Base-by-base conservation (phyloP, 1,140 invertebrate species). In the Diorhabda elongata region DNA sequence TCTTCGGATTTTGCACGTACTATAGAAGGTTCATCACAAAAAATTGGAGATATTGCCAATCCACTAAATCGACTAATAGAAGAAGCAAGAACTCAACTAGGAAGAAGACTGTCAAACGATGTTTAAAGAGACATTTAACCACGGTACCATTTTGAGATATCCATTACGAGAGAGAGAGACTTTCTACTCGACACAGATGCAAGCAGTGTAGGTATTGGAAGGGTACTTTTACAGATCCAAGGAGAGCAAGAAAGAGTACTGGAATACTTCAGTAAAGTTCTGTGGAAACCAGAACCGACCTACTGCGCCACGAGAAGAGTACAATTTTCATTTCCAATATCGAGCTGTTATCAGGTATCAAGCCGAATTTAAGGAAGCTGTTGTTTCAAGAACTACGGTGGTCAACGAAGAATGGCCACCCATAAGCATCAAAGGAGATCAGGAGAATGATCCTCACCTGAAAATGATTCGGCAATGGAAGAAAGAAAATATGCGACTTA, bases 1-100 rank as follows among this genome's bases (percentile, higher is more conserved):
- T 11, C 26, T 26, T 26, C 1, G 26, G 26, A 26, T 26, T 26
- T 26, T 26, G 0, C 26, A 26, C 26, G 26, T 26, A 26, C 57
- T 74, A 84, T 8, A 83, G 83, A 0, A 79, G 82, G 69, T 45
- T 81, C 0, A 77, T 84, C 4, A 64, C 76, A 7, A 67, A 61
- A 11, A 73, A 76, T 41, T 82, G 82, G 26, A 74, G 67, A 26
- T 26, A 26, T 26, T 26, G 26, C 0, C 26, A 26, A 26, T 26
- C 26, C 26, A 26, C 26, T 26, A 26, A 26, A 26, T 26, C 26
- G 26, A 26, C 26, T 26, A 0, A 26, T 26, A 26, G 26, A 26
- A 26, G 9, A 56, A 57, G 26, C 7, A 9, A 2, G 43, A 5
- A 8, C 69, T 66, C 52, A 2, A 52, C 0, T 72, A 59, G 70